phyloP scores from a whole-genome alignment of 2,888 invertebrate genomes.

The Nephrotoma flavescens region DNA sequence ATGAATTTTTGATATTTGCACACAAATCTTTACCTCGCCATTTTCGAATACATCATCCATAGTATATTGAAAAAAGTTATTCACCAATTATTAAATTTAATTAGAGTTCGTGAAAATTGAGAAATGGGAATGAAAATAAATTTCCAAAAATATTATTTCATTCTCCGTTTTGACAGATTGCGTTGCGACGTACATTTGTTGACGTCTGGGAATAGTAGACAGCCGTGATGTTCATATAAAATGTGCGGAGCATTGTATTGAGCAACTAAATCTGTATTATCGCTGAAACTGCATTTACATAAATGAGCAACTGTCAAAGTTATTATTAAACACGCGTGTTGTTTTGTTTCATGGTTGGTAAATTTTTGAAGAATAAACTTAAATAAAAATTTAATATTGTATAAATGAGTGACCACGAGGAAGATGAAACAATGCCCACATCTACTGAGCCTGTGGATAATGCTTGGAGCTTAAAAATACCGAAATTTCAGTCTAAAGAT shows the following conservation, averaged over 20 bases:
- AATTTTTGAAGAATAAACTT: not conserved
- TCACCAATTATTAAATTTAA: not conserved
- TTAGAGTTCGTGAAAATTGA: not conserved
- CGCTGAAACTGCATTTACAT: not conserved
- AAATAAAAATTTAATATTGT: not conserved
- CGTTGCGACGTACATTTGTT: not conserved
- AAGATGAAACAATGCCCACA: slow-evolving; percentile 16
- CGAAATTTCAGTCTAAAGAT: slow-evolving; percentile 73
- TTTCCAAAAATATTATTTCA: not conserved
- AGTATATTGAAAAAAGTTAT: not conserved
- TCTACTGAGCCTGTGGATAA: slow-evolving; percentile 52
- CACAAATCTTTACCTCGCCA: not conserved
- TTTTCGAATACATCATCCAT: slow-evolving; percentile 4
- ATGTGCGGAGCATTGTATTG: not conserved
- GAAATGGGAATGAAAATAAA: not conserved
- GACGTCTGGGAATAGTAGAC: not conserved
- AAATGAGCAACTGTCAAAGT: not conserved
- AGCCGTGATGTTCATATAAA: not conserved
- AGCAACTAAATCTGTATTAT: not conserved
- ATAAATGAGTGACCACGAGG: slow-evolving; percentile 11
- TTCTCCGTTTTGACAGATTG: not conserved
- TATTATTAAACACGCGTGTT: not conserved
- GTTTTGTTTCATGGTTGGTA: not conserved
- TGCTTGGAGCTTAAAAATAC: slow-evolving; percentile 77
- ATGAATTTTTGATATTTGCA: not conserved